Conservation (phyloP, 2,113 vertebrate species). For the Struthidea cinerea region DNA sequence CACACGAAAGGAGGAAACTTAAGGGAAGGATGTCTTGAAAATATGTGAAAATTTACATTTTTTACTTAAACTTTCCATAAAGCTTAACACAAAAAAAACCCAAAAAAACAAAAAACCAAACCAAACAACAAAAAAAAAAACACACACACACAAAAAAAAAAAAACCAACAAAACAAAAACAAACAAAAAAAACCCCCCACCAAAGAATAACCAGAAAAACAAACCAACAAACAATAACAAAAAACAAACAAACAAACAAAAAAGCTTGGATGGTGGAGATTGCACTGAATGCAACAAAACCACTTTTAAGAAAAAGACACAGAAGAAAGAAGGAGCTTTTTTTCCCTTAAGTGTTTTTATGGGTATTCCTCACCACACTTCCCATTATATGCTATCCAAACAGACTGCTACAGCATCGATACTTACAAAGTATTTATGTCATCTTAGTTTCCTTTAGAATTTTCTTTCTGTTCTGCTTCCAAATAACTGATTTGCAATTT, state of each 20-base stretch:
- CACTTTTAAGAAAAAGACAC: background rate
- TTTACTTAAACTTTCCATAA: background rate
- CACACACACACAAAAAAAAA: too few relatives aligned
- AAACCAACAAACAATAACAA: too few relatives aligned
- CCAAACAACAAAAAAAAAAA: background rate
- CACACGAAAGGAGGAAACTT: background rate
- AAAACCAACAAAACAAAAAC: too few relatives aligned
- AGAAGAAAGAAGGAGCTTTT: background rate
- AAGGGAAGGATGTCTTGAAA: background rate
- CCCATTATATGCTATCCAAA: background rate
- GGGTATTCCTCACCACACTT: background rate
- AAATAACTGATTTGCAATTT: background rate
- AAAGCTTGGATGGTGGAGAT: background rate
- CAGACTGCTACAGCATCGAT: background rate
- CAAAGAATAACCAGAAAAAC: too few relatives aligned
- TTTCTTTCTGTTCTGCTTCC: background rate
- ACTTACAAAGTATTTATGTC: background rate
- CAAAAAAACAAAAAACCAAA: too few relatives aligned
- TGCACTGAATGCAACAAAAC: background rate
- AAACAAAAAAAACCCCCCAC: too few relatives aligned
- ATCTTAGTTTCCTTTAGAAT: background rate
- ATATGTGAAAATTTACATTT: background rate
- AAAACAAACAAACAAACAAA: too few relatives aligned
- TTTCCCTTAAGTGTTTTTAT: background rate
- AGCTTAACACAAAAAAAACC: background rate